phyloP scores from a whole-genome alignment of 2,888 invertebrate genomes.

The Limenitis camilla region DNA sequence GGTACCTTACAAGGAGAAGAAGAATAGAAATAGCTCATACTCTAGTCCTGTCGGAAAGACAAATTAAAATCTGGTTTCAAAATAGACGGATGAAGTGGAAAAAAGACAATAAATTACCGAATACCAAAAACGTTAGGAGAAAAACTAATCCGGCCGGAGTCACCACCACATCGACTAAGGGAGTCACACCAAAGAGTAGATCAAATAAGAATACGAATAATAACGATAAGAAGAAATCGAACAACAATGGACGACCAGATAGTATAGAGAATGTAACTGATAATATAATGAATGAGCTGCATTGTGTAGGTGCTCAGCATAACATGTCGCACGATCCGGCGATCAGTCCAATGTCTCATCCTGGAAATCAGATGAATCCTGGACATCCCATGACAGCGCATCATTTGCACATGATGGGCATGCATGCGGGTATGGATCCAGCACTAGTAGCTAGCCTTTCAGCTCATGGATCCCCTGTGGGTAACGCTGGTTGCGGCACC shows the following conservation, averaged over 20 bases:
- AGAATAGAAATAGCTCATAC: constrained; percentile 98
- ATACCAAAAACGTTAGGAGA: constrained; percentile 84
- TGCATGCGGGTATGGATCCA: constrained; percentile 66
- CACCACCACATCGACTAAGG: constrained; percentile 73
- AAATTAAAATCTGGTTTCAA: constrained; percentile 93
- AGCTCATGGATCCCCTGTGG: constrained; percentile 72
- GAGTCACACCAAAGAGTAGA: constrained; percentile 80
- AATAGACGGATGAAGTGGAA: constrained; percentile 87
- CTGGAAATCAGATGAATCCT: constrained; percentile 61
- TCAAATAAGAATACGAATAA: constrained; percentile 74
- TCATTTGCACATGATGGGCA: constrained; percentile 66
- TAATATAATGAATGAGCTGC: constrained; percentile 75
- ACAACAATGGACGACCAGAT: constrained; percentile 74
- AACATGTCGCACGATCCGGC: constrained; percentile 64
- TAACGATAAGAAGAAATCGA: constrained; percentile 71
- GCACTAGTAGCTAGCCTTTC: constrained; percentile 66
- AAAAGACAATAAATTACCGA: constrained; percentile 89
- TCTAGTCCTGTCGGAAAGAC: constrained; percentile 91
- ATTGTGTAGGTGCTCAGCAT: constrained; percentile 71
- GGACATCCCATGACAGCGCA: constrained; percentile 74
- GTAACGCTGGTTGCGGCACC: constrained; percentile 64
- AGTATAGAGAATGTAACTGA: constrained; percentile 80
- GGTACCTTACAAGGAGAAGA: constrained; percentile 94
- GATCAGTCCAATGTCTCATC: constrained; percentile 70
- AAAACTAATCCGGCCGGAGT: constrained; percentile 85